Conservation (phyloP, 2,113 vertebrate species). For the Triplophysa tibetana region DNA sequence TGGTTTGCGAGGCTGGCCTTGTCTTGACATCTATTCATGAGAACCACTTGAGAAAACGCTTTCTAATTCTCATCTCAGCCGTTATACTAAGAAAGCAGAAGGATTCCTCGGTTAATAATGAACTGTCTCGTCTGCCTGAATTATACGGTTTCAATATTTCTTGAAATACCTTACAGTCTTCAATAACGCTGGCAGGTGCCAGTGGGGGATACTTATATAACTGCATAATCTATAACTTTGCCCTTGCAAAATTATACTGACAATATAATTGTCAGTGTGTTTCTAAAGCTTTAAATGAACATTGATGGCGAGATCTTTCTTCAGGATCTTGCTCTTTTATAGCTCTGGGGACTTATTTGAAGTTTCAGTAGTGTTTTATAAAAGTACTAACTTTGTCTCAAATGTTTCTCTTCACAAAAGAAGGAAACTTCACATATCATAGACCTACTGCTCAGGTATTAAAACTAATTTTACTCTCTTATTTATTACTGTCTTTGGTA, state of each 20-base stretch:
- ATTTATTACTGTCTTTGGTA: no score
- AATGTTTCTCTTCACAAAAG: no score
- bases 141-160: constrained; percentile 17
- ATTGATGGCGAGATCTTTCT: not conserved
- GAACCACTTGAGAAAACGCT: not conserved
- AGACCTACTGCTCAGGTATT: no score
- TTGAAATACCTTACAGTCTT: constrained; percentile 1
- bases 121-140: not conserved
- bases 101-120: not conserved
- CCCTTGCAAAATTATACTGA: constrained; percentile 7
- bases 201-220: constrained; percentile 13
- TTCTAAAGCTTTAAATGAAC: constrained; percentile 22
- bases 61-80: not conserved
- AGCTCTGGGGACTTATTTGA: no score
- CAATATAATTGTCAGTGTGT: constrained; percentile 10
- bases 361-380: no score
- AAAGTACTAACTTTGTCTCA: no score
- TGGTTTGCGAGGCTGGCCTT: not conserved
- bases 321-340: not conserved
- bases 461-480: no score
- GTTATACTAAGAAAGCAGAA: not conserved
- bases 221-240: constrained; percentile 13
- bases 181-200: not conserved
- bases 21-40: constrained; percentile 9
- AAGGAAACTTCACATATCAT: no score